Conservation (phyloP, 2,797 vertebrate species). For the Sebastes goodei region DNA sequence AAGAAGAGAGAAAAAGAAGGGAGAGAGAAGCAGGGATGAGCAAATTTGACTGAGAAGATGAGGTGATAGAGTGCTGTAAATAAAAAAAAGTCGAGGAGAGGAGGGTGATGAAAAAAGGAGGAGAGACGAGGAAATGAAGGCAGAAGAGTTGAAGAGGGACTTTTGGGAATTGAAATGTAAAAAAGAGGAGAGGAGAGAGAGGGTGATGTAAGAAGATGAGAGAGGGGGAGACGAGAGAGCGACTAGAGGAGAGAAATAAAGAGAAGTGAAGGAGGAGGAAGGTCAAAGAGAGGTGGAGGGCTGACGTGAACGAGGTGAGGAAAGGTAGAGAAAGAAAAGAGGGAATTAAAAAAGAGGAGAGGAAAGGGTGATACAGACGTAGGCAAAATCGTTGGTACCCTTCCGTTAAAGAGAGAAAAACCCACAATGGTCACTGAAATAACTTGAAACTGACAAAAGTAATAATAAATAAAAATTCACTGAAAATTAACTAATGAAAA, state of each 20-base stretch:
- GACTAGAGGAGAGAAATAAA: background rate
- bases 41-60: background rate
- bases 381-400: too few species aligned
- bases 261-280: background rate
- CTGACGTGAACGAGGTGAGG: background rate
- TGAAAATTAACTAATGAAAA: too few species aligned
- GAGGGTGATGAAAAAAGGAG: slow-evolving; percentile 46
- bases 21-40: background rate
- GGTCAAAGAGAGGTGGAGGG: background rate
- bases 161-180: slow-evolving; percentile 11
- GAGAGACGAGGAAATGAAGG: slow-evolving; percentile 14
- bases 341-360: background rate
- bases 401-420: too few species aligned
- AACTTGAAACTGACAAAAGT: too few species aligned
- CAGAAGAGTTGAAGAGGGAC: background rate
- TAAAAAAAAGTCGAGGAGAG: background rate
- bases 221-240: background rate
- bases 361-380: background rate
- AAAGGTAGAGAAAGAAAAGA: background rate
- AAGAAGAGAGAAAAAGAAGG: background rate
- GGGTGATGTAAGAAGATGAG: slow-evolving; percentile 43
- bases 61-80: background rate
- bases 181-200: background rate
- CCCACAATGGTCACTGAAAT: too few species aligned
- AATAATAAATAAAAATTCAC: too few species aligned